Evolutionary conservation across 2,797 vertebrate genomes (phyloP).

Genomic region (Sebastes iracundus): DNA sequence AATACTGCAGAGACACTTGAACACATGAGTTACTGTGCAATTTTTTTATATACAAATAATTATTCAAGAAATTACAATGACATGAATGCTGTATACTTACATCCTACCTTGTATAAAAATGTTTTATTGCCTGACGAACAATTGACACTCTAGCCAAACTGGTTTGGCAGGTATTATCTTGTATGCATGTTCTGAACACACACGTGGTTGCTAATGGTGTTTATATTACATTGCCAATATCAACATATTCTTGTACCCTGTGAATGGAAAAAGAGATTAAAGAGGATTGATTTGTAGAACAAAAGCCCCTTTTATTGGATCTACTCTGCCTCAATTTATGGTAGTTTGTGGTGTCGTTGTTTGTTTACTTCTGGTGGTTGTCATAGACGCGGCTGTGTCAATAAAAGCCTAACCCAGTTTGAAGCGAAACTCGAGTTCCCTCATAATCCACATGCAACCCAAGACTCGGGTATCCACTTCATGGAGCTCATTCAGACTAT

Average conservation of each 20-base stretch:
- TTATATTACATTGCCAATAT: constrained; percentile 38
- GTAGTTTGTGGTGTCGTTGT: constrained; percentile 26
- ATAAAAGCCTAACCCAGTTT: constrained; percentile 64
- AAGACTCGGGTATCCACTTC: constrained; percentile 3
- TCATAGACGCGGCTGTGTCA: constrained; percentile 46
- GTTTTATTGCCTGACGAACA: constrained; percentile 32
- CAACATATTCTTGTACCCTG: constrained; percentile 40
- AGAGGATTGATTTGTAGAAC: constrained; percentile 44
- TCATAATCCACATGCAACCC: constrained; percentile 34
- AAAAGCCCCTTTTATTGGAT: constrained; percentile 47
- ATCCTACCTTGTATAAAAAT: constrained; percentile 41
- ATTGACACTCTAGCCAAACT: constrained; percentile 35
- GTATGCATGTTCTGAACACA: constrained; percentile 36
- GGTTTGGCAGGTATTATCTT: constrained; percentile 43
- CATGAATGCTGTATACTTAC: constrained; percentile 17
- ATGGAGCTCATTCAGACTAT: background rate
- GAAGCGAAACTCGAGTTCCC: constrained; percentile 42
- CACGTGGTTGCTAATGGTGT: constrained; percentile 35
- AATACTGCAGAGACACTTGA: constrained; percentile 51
- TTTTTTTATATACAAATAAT: constrained; percentile 11
- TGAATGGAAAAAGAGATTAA: constrained; percentile 56
- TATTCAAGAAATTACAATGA: background rate
- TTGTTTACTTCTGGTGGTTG: constrained; percentile 56
- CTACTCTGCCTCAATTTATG: constrained; percentile 4
- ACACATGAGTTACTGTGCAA: constrained; percentile 26